Evolutionary conservation across 2,888 invertebrate genomes (phyloP).

Genomic region (Agrenia bidenticulata): DNA sequence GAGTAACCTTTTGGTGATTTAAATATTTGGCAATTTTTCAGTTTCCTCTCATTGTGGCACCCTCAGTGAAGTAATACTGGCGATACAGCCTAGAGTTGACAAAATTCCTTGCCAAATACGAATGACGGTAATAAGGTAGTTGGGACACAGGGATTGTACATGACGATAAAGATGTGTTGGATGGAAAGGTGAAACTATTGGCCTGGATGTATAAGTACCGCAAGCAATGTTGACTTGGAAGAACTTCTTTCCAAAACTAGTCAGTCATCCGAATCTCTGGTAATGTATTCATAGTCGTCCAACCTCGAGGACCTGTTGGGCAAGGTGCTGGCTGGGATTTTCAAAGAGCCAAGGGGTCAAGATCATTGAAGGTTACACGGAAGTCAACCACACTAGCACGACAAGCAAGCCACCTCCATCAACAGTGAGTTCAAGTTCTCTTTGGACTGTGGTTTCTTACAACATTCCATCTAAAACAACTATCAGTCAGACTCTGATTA

Average conservation of each 20-base stretch:
- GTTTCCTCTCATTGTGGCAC: no score
- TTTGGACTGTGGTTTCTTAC: constrained; percentile 22
- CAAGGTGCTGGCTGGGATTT: constrained; percentile 28
- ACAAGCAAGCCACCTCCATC: neutral
- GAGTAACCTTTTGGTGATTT: no score
- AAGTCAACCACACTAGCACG: constrained; percentile 12
- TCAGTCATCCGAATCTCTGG: neutral
- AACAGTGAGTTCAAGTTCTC: constrained; percentile 11
- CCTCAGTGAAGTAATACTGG: no score
- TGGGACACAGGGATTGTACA: neutral
- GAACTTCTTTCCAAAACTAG: neutral
- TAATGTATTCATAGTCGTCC: neutral
- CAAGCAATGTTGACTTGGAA: constrained; percentile 10
- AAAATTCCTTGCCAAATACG: no score
- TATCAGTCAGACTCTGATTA: neutral
- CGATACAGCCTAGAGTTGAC: no score
- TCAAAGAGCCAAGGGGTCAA: constrained; percentile 39
- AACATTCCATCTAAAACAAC: constrained; percentile 1
- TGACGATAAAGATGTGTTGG: neutral
- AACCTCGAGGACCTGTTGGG: constrained; percentile 21
- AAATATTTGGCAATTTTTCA: no score
- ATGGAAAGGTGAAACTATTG: constrained; percentile 8
- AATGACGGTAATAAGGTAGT: no score
- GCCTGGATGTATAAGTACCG: constrained; percentile 18
- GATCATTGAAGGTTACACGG: constrained; percentile 51